phyloP scores from a whole-genome alignment of 2,888 invertebrate species.

The Toxonevra muliebris region DNA sequence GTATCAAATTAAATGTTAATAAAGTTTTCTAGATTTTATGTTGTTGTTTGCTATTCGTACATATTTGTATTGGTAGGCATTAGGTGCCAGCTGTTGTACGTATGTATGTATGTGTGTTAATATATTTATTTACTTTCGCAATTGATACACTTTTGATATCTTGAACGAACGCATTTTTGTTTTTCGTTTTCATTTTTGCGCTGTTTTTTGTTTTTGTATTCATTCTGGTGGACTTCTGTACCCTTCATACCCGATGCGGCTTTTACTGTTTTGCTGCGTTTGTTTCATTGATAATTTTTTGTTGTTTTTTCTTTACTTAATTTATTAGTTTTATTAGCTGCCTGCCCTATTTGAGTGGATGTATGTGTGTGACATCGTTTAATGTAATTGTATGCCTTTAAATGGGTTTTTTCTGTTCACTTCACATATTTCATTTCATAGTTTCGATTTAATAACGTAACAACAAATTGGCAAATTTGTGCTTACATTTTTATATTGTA shows the following conservation, averaged over 20 bases:
- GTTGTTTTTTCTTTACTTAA: conserved; percentile 2
- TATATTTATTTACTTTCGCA: conserved; percentile 20
- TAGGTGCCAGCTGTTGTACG: neutral
- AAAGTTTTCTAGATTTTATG: neutral
- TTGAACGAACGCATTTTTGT: neutral
- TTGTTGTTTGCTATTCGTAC: neutral
- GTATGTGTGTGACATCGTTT: neutral
- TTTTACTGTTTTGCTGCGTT: neutral
- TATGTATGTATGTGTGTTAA: neutral
- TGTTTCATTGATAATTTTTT: neutral
- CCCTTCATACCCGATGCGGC: too few species aligned
- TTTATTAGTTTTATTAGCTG: conserved; percentile 1
- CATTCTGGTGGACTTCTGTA: neutral
- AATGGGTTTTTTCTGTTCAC: too few species aligned
- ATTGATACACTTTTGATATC: conserved; percentile 24
- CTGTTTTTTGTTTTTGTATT: neutral
- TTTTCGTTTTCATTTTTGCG: neutral
- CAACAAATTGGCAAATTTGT: neutral
- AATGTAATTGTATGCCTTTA: too few species aligned
- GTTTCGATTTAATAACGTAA: too few species aligned
- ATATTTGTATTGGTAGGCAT: neutral
- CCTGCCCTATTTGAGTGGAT: conserved; percentile 1
- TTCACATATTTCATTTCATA: too few species aligned
- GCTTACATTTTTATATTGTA: neutral
- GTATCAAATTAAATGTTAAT: conserved; percentile 6